Evolutionary conservation across 1,140 invertebrate species (phyloP), one percentile per base, ranked within the genome.

Genomic region (Caenorhabditis brenneri): DNA sequence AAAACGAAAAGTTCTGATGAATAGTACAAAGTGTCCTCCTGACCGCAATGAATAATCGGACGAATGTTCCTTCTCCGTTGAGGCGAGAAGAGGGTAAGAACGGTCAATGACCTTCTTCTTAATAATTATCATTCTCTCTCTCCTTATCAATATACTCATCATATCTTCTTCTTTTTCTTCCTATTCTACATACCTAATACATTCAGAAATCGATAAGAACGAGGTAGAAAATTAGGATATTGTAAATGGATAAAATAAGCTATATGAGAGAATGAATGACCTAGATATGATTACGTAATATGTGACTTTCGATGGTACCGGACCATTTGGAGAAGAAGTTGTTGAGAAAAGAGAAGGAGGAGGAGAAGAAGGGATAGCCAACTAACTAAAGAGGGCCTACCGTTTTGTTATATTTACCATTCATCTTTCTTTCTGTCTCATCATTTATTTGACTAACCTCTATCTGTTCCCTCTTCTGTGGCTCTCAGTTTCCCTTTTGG

Each of bases 371-470:
- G n/a, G n/a, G 65, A 39, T 42, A n/a, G 65, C n/a, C n/a, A n/a
- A n/a, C n/a, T n/a, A n/a, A n/a, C n/a, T n/a, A 42, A n/a, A 15
- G 36, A n/a, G 33, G n/a, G 36, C 36, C 65, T 74, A 74, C 65
- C 36, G 65, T 74, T 74, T 74, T 74, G 36, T 74, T 74, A 74
- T 74, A 19, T 74, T 74, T 74, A 74, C 65, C 65, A 46, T 74
- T 42, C 65, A 42, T 74, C 65, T 10, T 31, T 24, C 36, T 31
- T 42, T 74, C 65, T 42, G 33, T n/a, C 36, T 42, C 36, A 65
- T 65, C 58, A 65, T 74, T 74, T 74, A 74, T 74, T 74, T 74
- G 65, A 42, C 65, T 74, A 74, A 74, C 65, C 65, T 74, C 65
- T 31, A 39, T 42, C 36, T 42, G 36, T 74, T 42, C 39, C 39